Percentiles rank a stretch among this genome's conserved stretches.
phyloP scores from a whole-genome alignment of 30 jellyfish, hydroid and myxozoan genomes.

The Aurelia aurita region DNA sequence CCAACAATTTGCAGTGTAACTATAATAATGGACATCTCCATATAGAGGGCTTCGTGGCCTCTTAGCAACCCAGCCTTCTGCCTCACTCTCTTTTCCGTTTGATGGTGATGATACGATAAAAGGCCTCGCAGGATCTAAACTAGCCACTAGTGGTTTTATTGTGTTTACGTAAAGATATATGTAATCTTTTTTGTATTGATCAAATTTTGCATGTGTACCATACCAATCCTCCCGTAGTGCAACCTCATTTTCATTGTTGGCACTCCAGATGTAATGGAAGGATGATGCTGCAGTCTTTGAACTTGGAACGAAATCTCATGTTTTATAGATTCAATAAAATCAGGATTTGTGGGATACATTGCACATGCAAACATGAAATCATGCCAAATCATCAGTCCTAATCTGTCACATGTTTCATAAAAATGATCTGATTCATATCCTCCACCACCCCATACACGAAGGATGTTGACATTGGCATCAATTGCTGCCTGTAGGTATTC shows the following conservation, averaged over 20 bases:
- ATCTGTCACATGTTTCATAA: constrained; percentile 73
- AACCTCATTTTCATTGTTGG: constrained; percentile 93
- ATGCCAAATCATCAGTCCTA: constrained; percentile 87
- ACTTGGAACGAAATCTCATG: constrained; percentile 71
- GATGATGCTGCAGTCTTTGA: constrained; percentile 78
- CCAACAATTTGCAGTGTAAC: constrained; percentile 80
- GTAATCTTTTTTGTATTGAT: constrained; percentile 44
- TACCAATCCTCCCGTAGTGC: constrained; percentile 89
- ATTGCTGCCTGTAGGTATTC: constrained; percentile 56
- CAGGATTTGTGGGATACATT: constrained; percentile 83
- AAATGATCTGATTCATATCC: constrained; percentile 81
- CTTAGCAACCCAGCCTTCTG: constrained; percentile 77
- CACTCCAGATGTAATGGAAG: constrained; percentile 90
- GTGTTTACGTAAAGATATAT: constrained; percentile 73
- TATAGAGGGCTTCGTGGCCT: constrained; percentile 77
- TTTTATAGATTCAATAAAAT: constrained; percentile 55
- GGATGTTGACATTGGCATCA: constrained; percentile 83
- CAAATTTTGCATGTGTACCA: constrained; percentile 18
- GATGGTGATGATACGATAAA: constrained; percentile 94
- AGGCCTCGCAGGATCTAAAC: constrained; percentile 78
- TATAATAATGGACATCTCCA: constrained; percentile 92
- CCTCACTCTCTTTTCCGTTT: constrained; percentile 72
- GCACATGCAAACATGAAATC: constrained; percentile 98
- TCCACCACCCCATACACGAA: constrained; percentile 99
- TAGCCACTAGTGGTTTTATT: constrained; percentile 54